Base-by-base conservation (phyloP, 2,797 vertebrate genomes). In the Etheostoma perlongum region DNA sequence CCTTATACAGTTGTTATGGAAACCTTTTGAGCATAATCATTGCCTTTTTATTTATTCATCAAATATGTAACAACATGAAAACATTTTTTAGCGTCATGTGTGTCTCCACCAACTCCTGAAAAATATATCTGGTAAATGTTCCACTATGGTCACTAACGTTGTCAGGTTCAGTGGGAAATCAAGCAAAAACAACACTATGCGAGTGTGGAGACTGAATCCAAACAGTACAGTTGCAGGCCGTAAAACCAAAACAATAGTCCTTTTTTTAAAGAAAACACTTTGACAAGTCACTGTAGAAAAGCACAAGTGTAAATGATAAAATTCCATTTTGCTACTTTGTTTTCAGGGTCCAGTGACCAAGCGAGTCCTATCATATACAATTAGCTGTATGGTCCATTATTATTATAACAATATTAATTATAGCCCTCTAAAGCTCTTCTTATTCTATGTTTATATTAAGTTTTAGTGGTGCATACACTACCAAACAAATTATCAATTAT, bases 401-500 rank as follows among this genome's bases (percentile, higher is more conserved):
- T 67, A 53, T 54, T 51, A 21, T 13, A 16, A 44, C 25, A 62
- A 27, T 68, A 19, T 21, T 14, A 21, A 47, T 47, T 36, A 23
- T 5, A 42, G 36, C 30, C 11, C 19, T 33, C 11, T 3, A 53
- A 55, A 4, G 7, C 19, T 12, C n/a, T 18, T 51, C n/a, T 46
- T 11, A 0, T 16, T 21, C 61, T 15, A 27, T 48, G n/a, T 40
- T 44, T 40, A 52, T 40, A 51, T 54, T 54, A n/a, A 33, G 6
- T 53, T 8, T 54, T 5, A 21, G 58, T 14, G 36, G 19, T n/a
- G 25, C 19, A 40, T 18, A 18, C 8, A n/a, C 15, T 8, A 16
- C 60, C 27, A 46, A 74, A 30, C 57, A 63, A 66, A 71, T 23
- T 0, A 74, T 14, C 30, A 47, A 42, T 70, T 65, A 57, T 21